Conservation (phyloP, 2,888 invertebrate species). For the Acleris laterana region DNA sequence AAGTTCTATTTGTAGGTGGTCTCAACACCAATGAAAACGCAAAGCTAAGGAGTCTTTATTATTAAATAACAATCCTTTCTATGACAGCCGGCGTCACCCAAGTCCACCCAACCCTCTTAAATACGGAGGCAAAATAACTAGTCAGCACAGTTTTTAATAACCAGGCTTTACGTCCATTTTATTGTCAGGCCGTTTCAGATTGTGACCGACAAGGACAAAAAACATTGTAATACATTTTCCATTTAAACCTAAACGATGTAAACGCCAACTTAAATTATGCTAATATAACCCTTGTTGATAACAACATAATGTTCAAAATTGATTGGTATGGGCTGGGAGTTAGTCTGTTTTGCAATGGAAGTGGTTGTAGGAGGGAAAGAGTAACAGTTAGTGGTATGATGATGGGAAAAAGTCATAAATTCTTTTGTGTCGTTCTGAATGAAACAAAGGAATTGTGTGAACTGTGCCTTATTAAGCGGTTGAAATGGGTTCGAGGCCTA, state of each 20-base stretch:
- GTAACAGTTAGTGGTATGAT: slow-evolving; percentile 27
- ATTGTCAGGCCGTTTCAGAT: slow-evolving; percentile 34
- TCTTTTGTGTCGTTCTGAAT: slow-evolving; percentile 33
- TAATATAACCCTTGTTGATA: background rate
- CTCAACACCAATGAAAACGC: no score
- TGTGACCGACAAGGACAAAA: slow-evolving; percentile 25
- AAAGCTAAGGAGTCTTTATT: no score
- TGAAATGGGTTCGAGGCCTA: slow-evolving; percentile 34
- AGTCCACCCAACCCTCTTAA: slow-evolving; percentile 2
- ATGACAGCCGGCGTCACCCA: slow-evolving; percentile 19
- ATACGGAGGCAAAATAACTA: slow-evolving; percentile 31
- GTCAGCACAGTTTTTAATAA: slow-evolving; percentile 40
- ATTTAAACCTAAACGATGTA: slow-evolving; percentile 1
- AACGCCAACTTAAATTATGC: no score
- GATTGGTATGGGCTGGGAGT: background rate
- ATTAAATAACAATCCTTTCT: background rate
- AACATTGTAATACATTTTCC: slow-evolving; percentile 20
- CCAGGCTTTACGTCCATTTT: slow-evolving; percentile 36
- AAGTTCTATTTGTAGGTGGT: no score
- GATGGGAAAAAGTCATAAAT: slow-evolving; percentile 39
- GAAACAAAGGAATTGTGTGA: slow-evolving; percentile 40
- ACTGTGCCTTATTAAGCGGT: slow-evolving; percentile 33
- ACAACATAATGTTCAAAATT: background rate
- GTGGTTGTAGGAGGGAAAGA: slow-evolving; percentile 18
- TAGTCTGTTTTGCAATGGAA: slow-evolving; percentile 1